A percentile compares a stretch with the other conserved stretches of the same genome.
These are phyloP conservation scores for Papilio dardanus DNA, from an alignment of 1,140 invertebrate genomes.

Conservation along the genomic window DNA sequence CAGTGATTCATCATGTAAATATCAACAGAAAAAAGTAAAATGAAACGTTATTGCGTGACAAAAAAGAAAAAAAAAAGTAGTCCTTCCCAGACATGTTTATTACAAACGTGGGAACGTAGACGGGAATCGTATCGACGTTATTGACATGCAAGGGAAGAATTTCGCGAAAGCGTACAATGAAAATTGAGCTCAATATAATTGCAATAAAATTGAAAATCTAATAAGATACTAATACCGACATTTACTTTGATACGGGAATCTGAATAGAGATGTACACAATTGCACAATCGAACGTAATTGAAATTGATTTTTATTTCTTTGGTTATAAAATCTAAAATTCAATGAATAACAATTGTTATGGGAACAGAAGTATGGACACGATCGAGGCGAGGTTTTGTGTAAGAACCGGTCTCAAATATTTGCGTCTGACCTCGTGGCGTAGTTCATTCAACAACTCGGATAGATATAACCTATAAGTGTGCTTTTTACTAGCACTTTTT, in stretches of 20 bases:
- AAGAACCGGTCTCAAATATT: conserved; percentile 35
- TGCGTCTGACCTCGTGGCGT: conserved; percentile 31
- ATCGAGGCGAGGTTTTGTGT: conserved; percentile 24
- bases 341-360: conserved; percentile 14
- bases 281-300: background rate
- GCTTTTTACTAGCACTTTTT: conserved; percentile 22
- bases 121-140: conserved; percentile 16
- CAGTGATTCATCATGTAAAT: background rate
- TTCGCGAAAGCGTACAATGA: conserved; percentile 15
- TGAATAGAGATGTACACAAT: conserved; percentile 20
- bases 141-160: conserved; percentile 23
- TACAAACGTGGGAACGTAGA: conserved; percentile 20
- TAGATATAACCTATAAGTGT: background rate
- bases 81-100: conserved; percentile 22
- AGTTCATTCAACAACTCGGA: conserved; percentile 27
- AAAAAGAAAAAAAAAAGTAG: conserved; percentile 1
- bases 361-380: conserved; percentile 11
- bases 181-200: background rate
- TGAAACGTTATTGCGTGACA: conserved; percentile 16
- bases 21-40: conserved; percentile 10
- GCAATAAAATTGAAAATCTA: conserved; percentile 22
- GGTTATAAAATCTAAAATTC: conserved; percentile 3
- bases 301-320: background rate
- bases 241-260: conserved; percentile 5
- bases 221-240: background rate